phyloP scores from a whole-genome alignment of 2,888 invertebrate genomes.

The Piscicola geometra region DNA sequence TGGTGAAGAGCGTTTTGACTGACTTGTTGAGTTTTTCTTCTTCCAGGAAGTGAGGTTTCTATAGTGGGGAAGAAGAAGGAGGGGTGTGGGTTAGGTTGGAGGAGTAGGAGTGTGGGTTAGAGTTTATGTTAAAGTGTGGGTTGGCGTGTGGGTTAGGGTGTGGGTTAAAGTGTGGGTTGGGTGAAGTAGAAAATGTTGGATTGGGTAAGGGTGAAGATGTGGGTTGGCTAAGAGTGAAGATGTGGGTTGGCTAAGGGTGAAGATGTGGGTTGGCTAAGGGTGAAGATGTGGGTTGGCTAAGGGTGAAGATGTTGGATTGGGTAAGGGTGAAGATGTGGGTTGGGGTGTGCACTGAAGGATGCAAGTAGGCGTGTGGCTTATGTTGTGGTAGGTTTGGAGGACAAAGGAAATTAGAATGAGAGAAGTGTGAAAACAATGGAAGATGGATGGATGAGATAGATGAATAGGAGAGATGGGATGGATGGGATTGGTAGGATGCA shows the following conservation, averaged over 20 bases:
- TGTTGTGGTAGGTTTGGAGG: background rate
- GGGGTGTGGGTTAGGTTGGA: background rate
- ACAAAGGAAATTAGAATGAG: no score
- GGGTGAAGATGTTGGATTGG: no score
- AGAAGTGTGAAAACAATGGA: no score
- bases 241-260: no score
- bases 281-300: no score
- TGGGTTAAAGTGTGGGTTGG: background rate
- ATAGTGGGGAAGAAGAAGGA: background rate
- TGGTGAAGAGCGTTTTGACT: background rate
- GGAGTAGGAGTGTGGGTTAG: background rate
- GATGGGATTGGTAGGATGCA: background rate
- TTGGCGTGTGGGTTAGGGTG: background rate
- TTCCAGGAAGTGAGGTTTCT: background rate
- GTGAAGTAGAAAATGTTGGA: no score
- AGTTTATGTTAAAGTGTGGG: no score
- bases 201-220: no score
- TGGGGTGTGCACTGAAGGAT: background rate
- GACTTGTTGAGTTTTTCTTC: background rate
- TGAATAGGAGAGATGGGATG: background rate
- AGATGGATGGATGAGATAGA: background rate
- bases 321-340: no score
- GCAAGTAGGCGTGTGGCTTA: background rate
- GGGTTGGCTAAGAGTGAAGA: no score
- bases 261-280: no score